A percentile compares a stretch with the other conserved stretches of the same genome.
Evolutionary conservation across 2,888 invertebrate species (phyloP).

Genomic region (Protonemura montana): DNA sequence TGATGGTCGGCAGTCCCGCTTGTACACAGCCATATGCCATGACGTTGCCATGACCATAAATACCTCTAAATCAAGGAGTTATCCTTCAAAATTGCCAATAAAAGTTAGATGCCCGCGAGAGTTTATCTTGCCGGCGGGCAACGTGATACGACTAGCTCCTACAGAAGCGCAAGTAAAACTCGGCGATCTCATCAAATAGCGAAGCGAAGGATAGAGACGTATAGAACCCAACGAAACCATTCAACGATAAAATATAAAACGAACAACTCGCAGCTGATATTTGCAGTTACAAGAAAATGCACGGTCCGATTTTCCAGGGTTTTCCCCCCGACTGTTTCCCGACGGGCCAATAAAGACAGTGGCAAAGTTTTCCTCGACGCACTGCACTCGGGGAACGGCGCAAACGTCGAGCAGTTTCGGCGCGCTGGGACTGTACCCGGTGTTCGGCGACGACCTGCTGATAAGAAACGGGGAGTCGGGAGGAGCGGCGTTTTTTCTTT

Average conservation of each 20-base stretch:
- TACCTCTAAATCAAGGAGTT: slow-evolving; percentile 30
- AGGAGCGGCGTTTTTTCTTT: neutral
- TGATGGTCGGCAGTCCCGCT: neutral
- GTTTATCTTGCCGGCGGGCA: neutral
- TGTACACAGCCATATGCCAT: neutral
- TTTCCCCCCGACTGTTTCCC: neutral
- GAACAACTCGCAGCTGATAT: slow-evolving; percentile 1
- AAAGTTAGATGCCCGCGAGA: slow-evolving; percentile 36
- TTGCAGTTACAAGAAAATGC: neutral
- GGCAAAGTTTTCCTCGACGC: neutral
- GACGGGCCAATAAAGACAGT: neutral
- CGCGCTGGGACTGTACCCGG: too few relatives aligned
- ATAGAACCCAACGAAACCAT: neutral
- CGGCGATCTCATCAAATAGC: neutral
- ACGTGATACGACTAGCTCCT: slow-evolving; percentile 16
- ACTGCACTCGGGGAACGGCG: neutral
- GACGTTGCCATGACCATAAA: slow-evolving; percentile 3
- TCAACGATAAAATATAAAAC: neutral
- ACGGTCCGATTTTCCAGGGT: neutral
- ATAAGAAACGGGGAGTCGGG: neutral
- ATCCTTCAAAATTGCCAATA: slow-evolving; percentile 39
- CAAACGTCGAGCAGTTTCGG: neutral
- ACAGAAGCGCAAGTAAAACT: neutral
- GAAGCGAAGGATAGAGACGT: neutral
- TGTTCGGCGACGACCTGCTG: too few relatives aligned